Percentiles rank a stretch among this genome's conserved stretches.
phyloP scores from a whole-genome alignment of 2,888 invertebrate species.

The Zelleria hepariella region DNA sequence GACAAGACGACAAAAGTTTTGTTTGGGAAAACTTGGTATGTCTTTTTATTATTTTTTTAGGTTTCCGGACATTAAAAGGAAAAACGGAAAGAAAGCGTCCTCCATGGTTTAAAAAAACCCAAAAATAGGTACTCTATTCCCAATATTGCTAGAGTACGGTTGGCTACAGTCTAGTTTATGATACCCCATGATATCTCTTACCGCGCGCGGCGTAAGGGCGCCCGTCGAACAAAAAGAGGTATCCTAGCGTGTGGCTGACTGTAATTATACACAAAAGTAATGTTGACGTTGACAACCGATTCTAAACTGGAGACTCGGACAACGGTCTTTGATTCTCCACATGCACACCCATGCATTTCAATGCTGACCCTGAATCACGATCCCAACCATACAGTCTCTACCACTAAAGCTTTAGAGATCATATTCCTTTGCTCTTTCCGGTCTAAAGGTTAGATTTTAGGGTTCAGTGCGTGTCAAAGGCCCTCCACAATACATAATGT shows the following conservation, averaged over 20 bases:
- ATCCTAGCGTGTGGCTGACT: no score
- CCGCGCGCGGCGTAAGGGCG: no score
- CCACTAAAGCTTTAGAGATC: neutral
- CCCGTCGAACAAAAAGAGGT: no score
- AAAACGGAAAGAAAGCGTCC: no score
- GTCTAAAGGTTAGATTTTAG: neutral
- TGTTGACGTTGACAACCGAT: neutral
- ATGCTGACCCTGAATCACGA: slow-evolving; percentile 2
- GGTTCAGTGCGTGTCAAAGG: neutral
- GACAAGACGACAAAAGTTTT: no score
- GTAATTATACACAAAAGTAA: neutral
- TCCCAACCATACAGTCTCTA: neutral
- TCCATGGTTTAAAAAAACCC: no score
- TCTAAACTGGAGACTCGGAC: slow-evolving; percentile 1
- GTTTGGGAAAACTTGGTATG: no score
- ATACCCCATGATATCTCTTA: no score
- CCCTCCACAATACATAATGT: neutral
- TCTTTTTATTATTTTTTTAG: neutral
- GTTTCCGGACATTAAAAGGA: neutral
- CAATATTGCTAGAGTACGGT: no score
- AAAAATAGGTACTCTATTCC: no score
- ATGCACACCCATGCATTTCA: slow-evolving; percentile 6
- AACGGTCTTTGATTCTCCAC: neutral
- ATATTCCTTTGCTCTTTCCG: neutral
- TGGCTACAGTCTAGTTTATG: no score